Conservation (phyloP, 2,113 vertebrate species). For the Brevimyrus niger region DNA sequence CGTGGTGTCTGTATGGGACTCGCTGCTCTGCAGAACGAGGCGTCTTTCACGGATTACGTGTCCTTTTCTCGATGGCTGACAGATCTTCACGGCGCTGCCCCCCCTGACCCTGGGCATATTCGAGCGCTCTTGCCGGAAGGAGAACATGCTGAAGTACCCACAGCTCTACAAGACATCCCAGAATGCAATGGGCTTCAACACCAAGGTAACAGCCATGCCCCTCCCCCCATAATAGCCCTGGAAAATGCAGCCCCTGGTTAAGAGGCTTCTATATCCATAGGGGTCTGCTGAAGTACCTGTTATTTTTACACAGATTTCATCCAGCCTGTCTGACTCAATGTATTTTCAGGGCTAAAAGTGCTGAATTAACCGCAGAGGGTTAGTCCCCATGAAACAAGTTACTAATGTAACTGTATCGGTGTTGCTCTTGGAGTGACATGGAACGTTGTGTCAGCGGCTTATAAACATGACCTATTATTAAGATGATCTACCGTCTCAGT, state of each 20-base stretch:
- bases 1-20: neutral
- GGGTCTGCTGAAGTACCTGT: neutral
- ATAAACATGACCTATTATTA: neutral
- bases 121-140: conserved; percentile 90
- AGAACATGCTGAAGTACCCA: conserved; percentile 97
- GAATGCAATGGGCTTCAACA: conserved; percentile 95
- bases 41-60: neutral
- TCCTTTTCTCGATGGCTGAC: neutral
- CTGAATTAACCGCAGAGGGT: neutral
- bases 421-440: neutral
- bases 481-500: neutral
- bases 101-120: conserved; percentile 96
- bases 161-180: conserved; percentile 97
- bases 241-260: neutral
- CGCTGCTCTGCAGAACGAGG: neutral
- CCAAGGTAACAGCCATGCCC: conserved; percentile 70
- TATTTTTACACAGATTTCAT: neutral
- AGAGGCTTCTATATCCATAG: neutral
- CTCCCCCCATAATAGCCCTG: neutral
- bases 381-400: conserved; percentile 4
- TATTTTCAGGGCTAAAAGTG: neutral
- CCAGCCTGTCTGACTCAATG: neutral
- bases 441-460: neutral
- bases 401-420: neutral
- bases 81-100: conserved; percentile 95